Evolutionary conservation across 2,113 vertebrate genomes (phyloP), one percentile per base, ranked within the genome.

Genomic region (Megatriorchis doriae): DNA sequence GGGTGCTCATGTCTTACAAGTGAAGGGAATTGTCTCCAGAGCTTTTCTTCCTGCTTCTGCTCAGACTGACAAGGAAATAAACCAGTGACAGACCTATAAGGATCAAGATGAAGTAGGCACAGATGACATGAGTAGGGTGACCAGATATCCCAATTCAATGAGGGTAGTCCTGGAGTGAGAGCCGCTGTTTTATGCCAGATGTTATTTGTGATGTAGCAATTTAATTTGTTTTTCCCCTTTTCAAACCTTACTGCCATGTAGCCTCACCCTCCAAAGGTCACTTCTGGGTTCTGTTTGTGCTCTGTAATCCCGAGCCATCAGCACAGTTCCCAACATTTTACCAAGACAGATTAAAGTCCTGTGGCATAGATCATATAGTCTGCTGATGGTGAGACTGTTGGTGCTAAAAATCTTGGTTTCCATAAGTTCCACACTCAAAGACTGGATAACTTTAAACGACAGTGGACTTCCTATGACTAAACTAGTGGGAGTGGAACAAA

Each of bases 201-300:
- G 48, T 56, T 53, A 10, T 16, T 63, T 18, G 25, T 50, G 40
- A 38, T 34, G 19, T 14, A 38, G 47, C 13, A 53, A 19, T 38
- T 90, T 27, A 16, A 13, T 40, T 42, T 53, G 8, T 2, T 83
- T 90, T 61, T 75, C 19, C 50, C 13, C 13, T 67, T 77, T 74
- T 40, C 72, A 59, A 34, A 63, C 10, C 23, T 36, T 19, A 10
- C 26, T 52, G 45, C 13, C 1, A 0, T 1, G 0, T 19, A 52
- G 31, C 72, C 9, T 14, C 32, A 32, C 32, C 8, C 42, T 83
- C 29, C 27, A 34, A 43, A 48, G 38, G 27, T n/a, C 23, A 7
- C 19, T 58, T 45, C 20, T 68, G 63, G 53, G 47, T 32, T 34
- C 22, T n/a, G 29, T 52, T 47, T 45, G 12, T 58, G 34, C 61